These are phyloP conservation scores for Emberiza fucata DNA, from an alignment of 2,113 vertebrate species.

Conservation along the genomic window DNA sequence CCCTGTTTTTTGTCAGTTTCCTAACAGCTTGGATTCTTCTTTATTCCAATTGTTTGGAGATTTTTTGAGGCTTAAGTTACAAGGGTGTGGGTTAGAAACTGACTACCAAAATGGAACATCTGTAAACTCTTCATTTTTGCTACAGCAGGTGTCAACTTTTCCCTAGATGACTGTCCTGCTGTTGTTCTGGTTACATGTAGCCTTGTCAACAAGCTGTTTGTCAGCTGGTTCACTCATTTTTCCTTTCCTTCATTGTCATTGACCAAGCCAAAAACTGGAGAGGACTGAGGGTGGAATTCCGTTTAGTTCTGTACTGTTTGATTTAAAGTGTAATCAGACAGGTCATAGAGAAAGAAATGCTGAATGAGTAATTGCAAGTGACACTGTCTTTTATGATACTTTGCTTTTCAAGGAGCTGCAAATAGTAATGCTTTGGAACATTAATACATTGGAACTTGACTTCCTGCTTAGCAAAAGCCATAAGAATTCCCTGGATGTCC, in stretches of 20 bases:
- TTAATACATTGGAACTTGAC: not conserved
- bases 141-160: constrained; percentile 57
- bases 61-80: constrained; percentile 27
- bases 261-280: constrained; percentile 1
- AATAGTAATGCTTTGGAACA: not conserved
- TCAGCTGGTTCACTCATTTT: not conserved
- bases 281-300: not conserved
- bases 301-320: not conserved
- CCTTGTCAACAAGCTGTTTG: constrained; percentile 42
- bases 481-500: constrained; percentile 25
- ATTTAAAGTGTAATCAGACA: constrained; percentile 1
- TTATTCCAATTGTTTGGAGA: constrained; percentile 12
- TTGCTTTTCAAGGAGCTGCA: constrained; percentile 3
- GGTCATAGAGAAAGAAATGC: not conserved
- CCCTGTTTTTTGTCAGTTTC: not conserved
- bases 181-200: constrained; percentile 24
- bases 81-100: not conserved
- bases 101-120: constrained; percentile 25
- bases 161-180: constrained; percentile 13
- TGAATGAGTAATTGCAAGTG: not conserved
- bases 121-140: constrained; percentile 52
- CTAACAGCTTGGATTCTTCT: not conserved
- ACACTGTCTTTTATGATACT: not conserved
- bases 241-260: not conserved
- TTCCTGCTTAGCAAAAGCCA: constrained; percentile 27